These are phyloP conservation scores for Lepidotrigona ventralis DNA, from an alignment of 1,140 invertebrate genomes.

Conservation along the genomic window DNA sequence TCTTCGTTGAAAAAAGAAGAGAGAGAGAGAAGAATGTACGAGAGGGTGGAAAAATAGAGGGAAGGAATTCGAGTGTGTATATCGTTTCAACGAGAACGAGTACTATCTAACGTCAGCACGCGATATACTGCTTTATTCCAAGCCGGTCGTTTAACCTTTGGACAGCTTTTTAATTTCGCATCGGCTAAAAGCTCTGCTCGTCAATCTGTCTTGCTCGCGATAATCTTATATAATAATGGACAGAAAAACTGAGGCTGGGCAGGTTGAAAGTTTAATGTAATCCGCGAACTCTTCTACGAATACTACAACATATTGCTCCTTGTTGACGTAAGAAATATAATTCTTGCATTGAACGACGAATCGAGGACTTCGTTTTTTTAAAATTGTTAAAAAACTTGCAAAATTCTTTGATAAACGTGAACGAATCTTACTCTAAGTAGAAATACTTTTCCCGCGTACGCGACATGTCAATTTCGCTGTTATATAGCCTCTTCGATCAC, in stretches of 20 bases:
- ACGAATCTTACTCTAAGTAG: too few relatives aligned
- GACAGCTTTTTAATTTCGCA: conserved; percentile 48
- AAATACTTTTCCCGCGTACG: too few relatives aligned
- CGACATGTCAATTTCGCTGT: too few relatives aligned
- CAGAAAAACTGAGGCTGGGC: too few relatives aligned
- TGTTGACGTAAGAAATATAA: too few relatives aligned
- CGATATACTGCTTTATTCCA: conserved; percentile 40
- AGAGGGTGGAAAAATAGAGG: neutral
- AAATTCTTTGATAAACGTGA: too few relatives aligned
- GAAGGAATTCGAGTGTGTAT: conserved; percentile 24
- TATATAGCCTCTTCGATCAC: neutral
- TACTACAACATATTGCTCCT: neutral
- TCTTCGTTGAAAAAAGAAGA: conserved; percentile 13
- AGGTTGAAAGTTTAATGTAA: conserved; percentile 30
- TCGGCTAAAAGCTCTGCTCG: conserved; percentile 21
- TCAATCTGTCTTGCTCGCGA: conserved; percentile 10
- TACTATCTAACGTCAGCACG: conserved; percentile 45
- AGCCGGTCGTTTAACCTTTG: conserved; percentile 39
- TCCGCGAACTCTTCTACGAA: neutral
- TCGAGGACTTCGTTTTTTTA: too few relatives aligned
- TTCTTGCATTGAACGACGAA: too few relatives aligned
- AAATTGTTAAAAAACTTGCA: too few relatives aligned
- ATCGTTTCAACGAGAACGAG: conserved; percentile 26
- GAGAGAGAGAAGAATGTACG: neutral
- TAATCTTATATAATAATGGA: conserved; percentile 13